These are phyloP conservation scores for Perizoma affinitatum DNA, from an alignment of 2,888 invertebrate species.

Conservation along the genomic window DNA sequence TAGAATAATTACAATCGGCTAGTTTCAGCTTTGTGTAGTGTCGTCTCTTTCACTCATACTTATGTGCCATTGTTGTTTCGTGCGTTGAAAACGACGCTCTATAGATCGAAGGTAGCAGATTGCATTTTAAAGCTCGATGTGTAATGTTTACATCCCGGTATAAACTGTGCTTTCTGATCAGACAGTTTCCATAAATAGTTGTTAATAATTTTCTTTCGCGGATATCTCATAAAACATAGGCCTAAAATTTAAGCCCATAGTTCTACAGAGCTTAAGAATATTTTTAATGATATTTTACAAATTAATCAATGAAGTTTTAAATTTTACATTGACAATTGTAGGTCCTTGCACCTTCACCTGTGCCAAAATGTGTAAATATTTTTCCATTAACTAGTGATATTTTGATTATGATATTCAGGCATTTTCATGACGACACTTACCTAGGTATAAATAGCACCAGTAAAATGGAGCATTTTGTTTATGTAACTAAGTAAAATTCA, in stretches of 20 bases:
- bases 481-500: not conserved
- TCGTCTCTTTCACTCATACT: no score
- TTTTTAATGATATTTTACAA: slow-evolving; percentile 66
- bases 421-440: slow-evolving; percentile 1
- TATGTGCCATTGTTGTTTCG: no score
- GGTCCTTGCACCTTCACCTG: slow-evolving; percentile 71
- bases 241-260: slow-evolving; percentile 81
- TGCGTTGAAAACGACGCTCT: no score
- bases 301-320: slow-evolving; percentile 47
- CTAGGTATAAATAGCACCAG: slow-evolving; percentile 2
- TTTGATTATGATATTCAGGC: slow-evolving; percentile 36
- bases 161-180: not conserved
- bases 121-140: no score
- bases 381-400: slow-evolving; percentile 50
- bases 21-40: no score
- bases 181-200: slow-evolving; percentile 5
- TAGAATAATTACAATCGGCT: no score
- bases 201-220: slow-evolving; percentile 26
- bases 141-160: not conserved
- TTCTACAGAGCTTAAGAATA: slow-evolving; percentile 73
- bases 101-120: no score
- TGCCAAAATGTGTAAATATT: slow-evolving; percentile 80
- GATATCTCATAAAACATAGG: slow-evolving; percentile 62
- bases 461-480: slow-evolving; percentile 6
- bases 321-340: slow-evolving; percentile 59